A percentile compares a stretch with the other conserved stretches of the same genome.
These are phyloP conservation scores for Melieria crassipennis DNA, from an alignment of 2,888 invertebrate species.

Conservation along the genomic window DNA sequence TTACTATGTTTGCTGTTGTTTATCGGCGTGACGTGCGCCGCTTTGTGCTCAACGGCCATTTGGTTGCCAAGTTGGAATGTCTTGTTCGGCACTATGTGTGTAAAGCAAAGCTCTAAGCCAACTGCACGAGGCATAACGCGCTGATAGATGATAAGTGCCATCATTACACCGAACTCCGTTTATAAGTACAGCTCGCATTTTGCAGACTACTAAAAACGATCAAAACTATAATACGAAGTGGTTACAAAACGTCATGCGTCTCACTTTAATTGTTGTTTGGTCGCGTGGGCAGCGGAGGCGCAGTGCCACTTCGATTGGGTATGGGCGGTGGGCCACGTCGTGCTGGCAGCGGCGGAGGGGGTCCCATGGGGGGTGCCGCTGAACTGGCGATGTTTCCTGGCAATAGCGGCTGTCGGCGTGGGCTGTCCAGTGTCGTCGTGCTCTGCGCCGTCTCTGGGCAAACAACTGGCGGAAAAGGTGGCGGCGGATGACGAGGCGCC, in stretches of 20 bases:
- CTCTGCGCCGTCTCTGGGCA: conserved; percentile 65
- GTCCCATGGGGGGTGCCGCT: conserved; percentile 65
- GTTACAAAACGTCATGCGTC: neutral
- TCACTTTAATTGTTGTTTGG: conserved; percentile 56
- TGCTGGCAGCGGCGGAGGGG: conserved; percentile 71
- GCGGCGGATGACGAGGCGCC: conserved; percentile 70
- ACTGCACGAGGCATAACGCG: no score
- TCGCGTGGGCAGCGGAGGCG: conserved; percentile 62
- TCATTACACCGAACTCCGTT: no score
- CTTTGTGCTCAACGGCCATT: no score
- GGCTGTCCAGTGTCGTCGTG: conserved; percentile 41
- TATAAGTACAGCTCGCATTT: no score
- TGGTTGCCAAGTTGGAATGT: no score
- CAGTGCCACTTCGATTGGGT: conserved; percentile 63
- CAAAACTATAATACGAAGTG: no score
- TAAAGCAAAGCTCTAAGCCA: no score
- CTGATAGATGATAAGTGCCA: no score
- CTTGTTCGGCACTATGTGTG: no score
- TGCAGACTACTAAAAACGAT: no score
- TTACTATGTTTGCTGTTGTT: no score
- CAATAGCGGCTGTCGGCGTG: conserved; percentile 40
- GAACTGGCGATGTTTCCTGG: conserved; percentile 1
- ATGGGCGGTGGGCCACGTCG: conserved; percentile 66
- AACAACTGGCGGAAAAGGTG: conserved; percentile 68
- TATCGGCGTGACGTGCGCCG: no score